phyloP scores from a whole-genome alignment of 2,888 invertebrate genomes.

The Willowsia nigromaculata region DNA sequence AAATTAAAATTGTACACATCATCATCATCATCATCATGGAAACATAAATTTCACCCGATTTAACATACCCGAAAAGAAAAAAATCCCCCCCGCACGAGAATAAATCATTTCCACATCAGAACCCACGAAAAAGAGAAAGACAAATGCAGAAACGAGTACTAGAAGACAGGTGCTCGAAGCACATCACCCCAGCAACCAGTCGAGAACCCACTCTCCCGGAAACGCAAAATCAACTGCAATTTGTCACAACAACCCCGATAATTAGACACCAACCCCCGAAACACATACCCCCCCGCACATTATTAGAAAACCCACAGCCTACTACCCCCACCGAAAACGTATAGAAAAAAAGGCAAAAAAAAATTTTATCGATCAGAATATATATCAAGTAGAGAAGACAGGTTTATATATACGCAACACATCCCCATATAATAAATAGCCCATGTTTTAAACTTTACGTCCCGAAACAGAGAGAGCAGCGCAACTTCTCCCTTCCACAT shows the following conservation, averaged over 20 bases:
- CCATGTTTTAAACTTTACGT: constrained; percentile 75
- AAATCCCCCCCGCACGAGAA: background rate
- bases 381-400: constrained; percentile 76
- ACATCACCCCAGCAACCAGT: background rate
- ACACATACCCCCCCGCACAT: too few species aligned
- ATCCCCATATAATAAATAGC: constrained; percentile 77
- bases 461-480: too few species aligned
- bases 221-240: background rate
- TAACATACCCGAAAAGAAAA: too few species aligned
- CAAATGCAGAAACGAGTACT: background rate
- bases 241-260: background rate
- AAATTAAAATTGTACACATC: too few species aligned
- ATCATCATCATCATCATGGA: too few species aligned
- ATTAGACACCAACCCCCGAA: background rate
- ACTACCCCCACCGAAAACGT: too few species aligned
- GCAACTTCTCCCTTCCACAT: constrained; percentile 51
- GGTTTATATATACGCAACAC: constrained; percentile 76
- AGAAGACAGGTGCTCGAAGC: background rate
- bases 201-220: background rate
- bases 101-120: background rate
- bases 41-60: too few species aligned
- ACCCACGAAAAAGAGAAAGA: background rate
- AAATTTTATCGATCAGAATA: constrained; percentile 56
- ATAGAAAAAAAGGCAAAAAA: too few species aligned
- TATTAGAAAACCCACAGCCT: too few species aligned